These are phyloP conservation scores for Eilema griseolum DNA, from an alignment of 2,888 invertebrate genomes.

Conservation along the genomic window DNA sequence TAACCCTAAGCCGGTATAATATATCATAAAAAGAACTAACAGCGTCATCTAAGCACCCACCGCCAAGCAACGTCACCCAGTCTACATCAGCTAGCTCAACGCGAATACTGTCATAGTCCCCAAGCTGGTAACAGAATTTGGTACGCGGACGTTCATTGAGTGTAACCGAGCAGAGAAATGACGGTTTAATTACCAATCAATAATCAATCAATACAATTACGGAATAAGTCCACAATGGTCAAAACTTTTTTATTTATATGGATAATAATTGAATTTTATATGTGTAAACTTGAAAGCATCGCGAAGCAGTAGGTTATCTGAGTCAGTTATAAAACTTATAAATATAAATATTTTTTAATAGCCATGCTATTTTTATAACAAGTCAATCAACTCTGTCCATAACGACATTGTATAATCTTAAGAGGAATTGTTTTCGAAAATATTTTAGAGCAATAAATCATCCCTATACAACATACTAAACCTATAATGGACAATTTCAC, in stretches of 20 bases:
- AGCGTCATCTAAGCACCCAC: no score
- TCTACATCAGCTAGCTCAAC: no score
- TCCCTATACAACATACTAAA: constrained; percentile 9
- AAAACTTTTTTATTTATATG: not conserved
- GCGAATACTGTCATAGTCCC: no score
- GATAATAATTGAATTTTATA: no score
- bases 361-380: not conserved
- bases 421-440: not conserved
- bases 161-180: no score
- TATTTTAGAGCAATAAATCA: constrained; percentile 22
- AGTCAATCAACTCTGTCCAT: not conserved
- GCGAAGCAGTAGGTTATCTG: constrained; percentile 12
- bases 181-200: no score
- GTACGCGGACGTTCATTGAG: no score
- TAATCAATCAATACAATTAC: not conserved
- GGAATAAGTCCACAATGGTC: not conserved
- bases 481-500: constrained; percentile 22
- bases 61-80: no score
- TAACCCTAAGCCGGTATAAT: no score
- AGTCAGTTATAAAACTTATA: not conserved
- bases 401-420: not conserved
- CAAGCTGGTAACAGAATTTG: no score
- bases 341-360: no score
- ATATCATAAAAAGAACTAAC: no score
- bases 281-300: constrained; percentile 23